Evolutionary conservation across 2,888 invertebrate genomes (phyloP).

Genomic region (Sminthurides aquaticus): DNA sequence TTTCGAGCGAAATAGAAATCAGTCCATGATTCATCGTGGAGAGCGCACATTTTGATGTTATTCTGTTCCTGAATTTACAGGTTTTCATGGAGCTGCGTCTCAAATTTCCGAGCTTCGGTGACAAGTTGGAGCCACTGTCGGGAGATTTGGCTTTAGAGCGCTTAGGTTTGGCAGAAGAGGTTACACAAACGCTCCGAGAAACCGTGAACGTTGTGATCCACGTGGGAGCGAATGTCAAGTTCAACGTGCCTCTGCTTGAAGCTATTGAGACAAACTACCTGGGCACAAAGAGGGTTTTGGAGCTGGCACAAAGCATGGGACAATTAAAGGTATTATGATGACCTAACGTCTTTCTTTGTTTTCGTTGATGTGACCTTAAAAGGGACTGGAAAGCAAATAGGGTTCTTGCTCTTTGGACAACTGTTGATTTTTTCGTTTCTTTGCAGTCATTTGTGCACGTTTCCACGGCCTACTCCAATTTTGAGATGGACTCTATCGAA

Average conservation of each 20-base stretch:
- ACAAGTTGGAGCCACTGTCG: no score
- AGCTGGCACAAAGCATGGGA: neutral
- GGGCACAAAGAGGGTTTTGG: neutral
- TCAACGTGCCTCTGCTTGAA: neutral
- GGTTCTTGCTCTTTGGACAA: neutral
- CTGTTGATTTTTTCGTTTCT: neutral
- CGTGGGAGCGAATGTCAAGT: neutral
- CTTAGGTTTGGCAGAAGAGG: no score
- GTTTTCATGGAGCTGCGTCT: no score
- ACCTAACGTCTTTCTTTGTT: no score
- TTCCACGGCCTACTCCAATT: neutral
- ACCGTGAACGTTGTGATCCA: neutral
- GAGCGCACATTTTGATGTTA: no score
- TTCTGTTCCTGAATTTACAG: no score
- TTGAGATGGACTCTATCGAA: neutral
- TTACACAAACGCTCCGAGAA: no score
- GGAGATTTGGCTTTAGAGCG: no score
- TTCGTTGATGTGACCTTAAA: neutral
- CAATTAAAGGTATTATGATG: no score
- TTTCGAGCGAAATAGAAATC: no score
- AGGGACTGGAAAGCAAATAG: neutral
- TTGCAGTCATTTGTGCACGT: neutral
- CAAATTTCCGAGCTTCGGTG: no score
- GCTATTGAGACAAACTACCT: neutral
- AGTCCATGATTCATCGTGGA: no score